Percentiles rank a stretch among this genome's conserved stretches.
These are phyloP conservation scores for Moxostoma hubbsi DNA, from an alignment of 2,797 vertebrate genomes.

Conservation along the genomic window DNA sequence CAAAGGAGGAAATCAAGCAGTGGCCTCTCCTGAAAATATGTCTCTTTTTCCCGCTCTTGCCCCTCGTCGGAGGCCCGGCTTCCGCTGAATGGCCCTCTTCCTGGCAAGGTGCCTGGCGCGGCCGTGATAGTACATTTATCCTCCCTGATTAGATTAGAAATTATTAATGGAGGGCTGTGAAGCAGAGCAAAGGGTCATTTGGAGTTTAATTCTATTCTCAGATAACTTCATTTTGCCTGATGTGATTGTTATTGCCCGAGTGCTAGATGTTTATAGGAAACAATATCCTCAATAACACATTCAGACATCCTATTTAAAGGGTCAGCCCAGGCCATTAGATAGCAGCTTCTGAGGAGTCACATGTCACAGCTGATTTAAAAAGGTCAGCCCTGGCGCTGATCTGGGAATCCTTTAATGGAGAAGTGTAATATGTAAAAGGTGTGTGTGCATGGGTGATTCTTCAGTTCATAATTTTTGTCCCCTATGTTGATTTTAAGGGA, in stretches of 20 bases:
- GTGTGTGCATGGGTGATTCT: background rate
- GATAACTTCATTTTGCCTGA: constrained; percentile 99
- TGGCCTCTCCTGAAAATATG: constrained; percentile 76
- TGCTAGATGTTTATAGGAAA: constrained; percentile 99
- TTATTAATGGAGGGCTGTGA: constrained; percentile 99
- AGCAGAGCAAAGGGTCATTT: constrained; percentile 97
- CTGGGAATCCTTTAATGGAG: constrained; percentile 62
- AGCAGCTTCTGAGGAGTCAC: constrained; percentile 74
- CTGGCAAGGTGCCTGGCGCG: constrained; percentile 88
- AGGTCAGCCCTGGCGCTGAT: constrained; percentile 63
- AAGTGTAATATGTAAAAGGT: constrained; percentile 63
- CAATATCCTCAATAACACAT: constrained; percentile 99
- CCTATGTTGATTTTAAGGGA: too few species aligned
- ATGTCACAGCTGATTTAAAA: constrained; percentile 69
- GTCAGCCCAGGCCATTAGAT: constrained; percentile 89
- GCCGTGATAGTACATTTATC: constrained; percentile 89
- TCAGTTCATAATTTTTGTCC: too few species aligned
- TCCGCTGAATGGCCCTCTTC: constrained; percentile 68
- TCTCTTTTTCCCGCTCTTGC: constrained; percentile 61
- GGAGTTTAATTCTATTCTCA: constrained; percentile 99
- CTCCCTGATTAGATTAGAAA: constrained; percentile 98
- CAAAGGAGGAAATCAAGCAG: constrained; percentile 85
- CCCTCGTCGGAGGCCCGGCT: constrained; percentile 49
- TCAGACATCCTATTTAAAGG: constrained; percentile 95
- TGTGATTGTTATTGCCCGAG: constrained; percentile 98